Evolutionary conservation across 2,888 invertebrate genomes (phyloP).

Genomic region (Phalangium opilio): DNA sequence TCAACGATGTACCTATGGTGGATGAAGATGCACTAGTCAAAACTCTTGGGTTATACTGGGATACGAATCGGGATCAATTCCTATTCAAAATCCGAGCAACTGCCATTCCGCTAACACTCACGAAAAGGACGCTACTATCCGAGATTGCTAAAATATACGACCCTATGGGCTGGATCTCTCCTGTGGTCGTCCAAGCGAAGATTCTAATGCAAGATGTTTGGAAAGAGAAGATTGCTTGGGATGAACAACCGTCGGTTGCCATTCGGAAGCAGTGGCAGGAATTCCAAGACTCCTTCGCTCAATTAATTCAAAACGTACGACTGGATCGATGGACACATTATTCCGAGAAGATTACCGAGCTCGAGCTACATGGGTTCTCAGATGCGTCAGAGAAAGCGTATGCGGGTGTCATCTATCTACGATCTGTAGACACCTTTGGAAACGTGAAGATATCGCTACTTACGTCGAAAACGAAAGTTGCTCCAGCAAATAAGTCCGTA

Average conservation of each 20-base stretch:
- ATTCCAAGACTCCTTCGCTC: no score
- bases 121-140: not conserved
- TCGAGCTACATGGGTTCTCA: not conserved
- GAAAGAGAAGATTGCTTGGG: slow-evolving; percentile 2
- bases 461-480: not conserved
- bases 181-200: not conserved
- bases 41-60: not conserved
- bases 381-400: slow-evolving; percentile 3
- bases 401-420: not conserved
- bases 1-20: not conserved
- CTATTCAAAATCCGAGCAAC: not conserved
- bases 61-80: not conserved
- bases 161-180: not conserved
- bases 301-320: no score
- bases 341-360: not conserved
- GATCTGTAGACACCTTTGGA: no score
- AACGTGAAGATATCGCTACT: not conserved
- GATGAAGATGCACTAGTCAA: not conserved
- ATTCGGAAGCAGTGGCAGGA: no score
- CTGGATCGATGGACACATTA: no score
- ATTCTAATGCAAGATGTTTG: slow-evolving; percentile 4
- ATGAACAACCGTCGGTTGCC: no score
- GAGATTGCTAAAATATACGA: not conserved
- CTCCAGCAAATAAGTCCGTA: slow-evolving; percentile 1
- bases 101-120: not conserved